phyloP scores from a whole-genome alignment of 2,797 vertebrate genomes.

The Lutjanus argentimaculatus region DNA sequence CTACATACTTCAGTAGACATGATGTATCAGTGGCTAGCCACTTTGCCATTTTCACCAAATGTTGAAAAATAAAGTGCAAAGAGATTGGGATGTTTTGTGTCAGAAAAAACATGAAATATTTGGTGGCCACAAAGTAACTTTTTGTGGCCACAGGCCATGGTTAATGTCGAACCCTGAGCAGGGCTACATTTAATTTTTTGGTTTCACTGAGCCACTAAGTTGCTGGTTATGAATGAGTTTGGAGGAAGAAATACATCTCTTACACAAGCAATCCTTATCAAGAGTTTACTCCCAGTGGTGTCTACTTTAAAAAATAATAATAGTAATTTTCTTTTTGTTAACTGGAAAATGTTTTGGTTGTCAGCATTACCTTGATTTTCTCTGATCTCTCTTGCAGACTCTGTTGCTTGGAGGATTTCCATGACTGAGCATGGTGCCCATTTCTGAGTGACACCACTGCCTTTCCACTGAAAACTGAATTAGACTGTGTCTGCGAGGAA shows the following conservation, averaged over 20 bases:
- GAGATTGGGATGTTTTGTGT: no score
- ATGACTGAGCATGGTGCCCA: constrained; percentile 77
- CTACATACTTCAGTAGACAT: no score
- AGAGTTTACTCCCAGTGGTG: constrained; percentile 20
- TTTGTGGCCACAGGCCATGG: no score
- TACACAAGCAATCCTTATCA: constrained; percentile 30
- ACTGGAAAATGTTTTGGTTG: constrained; percentile 34
- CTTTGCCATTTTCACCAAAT: no score
- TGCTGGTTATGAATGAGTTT: constrained; percentile 7
- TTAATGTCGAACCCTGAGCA: no score
- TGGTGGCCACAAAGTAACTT: no score
- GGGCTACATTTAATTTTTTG: neutral
- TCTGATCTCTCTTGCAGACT: constrained; percentile 71
- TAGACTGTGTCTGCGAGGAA: constrained; percentile 55
- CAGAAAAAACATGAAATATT: no score
- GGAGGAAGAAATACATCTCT: neutral
- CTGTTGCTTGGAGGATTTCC: constrained; percentile 78
- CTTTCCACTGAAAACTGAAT: constrained; percentile 69
- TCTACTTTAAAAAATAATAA: neutral
- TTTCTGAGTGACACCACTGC: constrained; percentile 68
- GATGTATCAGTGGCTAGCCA: no score
- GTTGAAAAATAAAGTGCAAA: no score
- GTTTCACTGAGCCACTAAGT: neutral
- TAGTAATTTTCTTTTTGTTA: constrained; percentile 19
- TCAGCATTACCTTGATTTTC: constrained; percentile 86